Conservation (phyloP, 2,797 vertebrate genomes). For the Chaetophractus vellerosus region DNA sequence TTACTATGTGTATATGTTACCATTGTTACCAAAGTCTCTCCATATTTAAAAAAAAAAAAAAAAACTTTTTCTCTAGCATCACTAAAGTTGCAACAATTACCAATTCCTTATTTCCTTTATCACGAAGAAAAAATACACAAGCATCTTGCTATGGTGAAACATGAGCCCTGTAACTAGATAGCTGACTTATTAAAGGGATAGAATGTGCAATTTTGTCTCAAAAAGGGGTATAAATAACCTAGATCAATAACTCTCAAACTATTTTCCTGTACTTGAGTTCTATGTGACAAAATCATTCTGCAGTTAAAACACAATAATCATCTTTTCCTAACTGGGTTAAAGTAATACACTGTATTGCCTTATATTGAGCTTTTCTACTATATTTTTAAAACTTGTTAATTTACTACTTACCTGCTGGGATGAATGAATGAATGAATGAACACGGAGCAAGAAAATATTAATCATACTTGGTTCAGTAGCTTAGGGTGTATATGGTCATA, state of each 20-base stretch:
- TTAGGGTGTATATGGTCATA: neutral
- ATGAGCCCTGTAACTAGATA: neutral
- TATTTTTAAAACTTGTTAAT: neutral
- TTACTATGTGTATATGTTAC: neutral
- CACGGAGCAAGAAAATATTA: too few species aligned
- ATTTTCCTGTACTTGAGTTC: neutral
- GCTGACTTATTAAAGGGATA: neutral
- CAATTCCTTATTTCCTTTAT: neutral
- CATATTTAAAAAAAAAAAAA: neutral
- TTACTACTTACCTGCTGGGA: neutral
- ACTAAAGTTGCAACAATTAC: neutral
- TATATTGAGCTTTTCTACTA: neutral
- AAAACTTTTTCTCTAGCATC: neutral
- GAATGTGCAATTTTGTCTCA: neutral
- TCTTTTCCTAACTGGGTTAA: slow-evolving; percentile 28
- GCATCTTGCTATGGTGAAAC: neutral
- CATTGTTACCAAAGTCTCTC: neutral
- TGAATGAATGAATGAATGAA: neutral
- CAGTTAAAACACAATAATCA: neutral
- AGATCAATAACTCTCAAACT: neutral
- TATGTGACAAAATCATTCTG: neutral
- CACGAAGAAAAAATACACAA: neutral
- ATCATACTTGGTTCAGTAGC: neutral
- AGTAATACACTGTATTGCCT: slow-evolving; percentile 9
- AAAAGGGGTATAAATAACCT: neutral